Evolutionary conservation across 2,113 vertebrate species (phyloP).

Genomic region (Plecotus auritus): DNA sequence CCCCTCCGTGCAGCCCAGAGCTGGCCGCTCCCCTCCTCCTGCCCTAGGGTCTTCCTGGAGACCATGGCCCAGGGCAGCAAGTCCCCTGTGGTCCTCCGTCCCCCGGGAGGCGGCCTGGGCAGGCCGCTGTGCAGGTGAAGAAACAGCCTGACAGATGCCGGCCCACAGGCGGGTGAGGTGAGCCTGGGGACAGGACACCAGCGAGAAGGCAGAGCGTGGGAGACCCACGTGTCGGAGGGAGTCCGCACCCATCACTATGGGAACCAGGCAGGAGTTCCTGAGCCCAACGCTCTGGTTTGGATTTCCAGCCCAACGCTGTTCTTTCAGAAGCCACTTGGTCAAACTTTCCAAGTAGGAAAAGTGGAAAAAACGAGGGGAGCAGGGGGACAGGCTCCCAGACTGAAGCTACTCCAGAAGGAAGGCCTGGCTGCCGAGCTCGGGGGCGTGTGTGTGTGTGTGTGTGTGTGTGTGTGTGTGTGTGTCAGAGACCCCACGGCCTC

Average conservation of each 20-base stretch:
- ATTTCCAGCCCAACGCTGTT: neutral
- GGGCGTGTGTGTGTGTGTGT: neutral
- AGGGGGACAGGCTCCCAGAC: neutral
- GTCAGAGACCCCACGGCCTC: neutral
- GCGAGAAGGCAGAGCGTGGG: neutral
- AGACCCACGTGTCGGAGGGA: neutral
- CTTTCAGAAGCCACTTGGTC: slow-evolving; percentile 29
- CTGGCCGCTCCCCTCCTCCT: neutral
- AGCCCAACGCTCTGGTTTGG: neutral
- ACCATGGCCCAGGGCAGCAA: neutral
- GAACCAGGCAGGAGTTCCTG: neutral
- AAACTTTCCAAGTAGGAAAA: slow-evolving; percentile 60
- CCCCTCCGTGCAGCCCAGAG: neutral
- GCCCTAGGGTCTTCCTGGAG: neutral
- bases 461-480: neutral
- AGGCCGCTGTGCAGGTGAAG: neutral
- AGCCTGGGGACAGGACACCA: neutral
- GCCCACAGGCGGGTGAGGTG: neutral
- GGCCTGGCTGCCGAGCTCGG: neutral
- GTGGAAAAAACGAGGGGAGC: neutral
- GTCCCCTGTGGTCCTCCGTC: neutral
- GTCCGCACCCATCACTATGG: neutral
- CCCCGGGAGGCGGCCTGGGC: neutral
- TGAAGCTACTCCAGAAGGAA: neutral
- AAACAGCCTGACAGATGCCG: neutral